These are phyloP conservation scores for Arrhamphus sclerolepis DNA, from an alignment of 2,797 vertebrate genomes.

Conservation along the genomic window DNA sequence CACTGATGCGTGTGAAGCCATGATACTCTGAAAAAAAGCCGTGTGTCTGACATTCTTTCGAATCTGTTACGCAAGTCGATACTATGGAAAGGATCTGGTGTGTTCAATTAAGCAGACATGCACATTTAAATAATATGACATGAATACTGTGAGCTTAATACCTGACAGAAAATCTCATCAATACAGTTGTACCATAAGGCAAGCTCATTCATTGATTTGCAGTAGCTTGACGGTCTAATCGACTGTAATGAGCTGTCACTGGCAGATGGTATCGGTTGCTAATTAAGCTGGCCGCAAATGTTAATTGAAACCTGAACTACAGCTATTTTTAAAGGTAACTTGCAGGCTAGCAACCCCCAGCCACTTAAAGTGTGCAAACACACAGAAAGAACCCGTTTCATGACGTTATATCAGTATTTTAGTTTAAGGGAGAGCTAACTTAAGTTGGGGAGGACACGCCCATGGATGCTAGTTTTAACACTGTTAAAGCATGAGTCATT, in stretches of 20 bases:
- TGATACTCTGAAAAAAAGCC: constrained; percentile 17
- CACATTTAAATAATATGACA: neutral
- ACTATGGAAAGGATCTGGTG: neutral
- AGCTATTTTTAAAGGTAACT: neutral
- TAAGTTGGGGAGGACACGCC: too few relatives aligned
- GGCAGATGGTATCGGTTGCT: neutral
- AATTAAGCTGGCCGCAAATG: neutral
- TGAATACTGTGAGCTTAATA: neutral
- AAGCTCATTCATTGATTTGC: constrained; percentile 1
- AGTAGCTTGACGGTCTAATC: neutral
- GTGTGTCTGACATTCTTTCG: neutral
- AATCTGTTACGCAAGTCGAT: neutral
- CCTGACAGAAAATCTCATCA: neutral
- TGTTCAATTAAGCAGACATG: neutral
- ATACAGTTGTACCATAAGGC: neutral
- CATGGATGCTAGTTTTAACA: too few relatives aligned
- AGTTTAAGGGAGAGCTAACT: too few relatives aligned
- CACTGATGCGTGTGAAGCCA: constrained; percentile 22
- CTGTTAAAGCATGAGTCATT: too few relatives aligned
- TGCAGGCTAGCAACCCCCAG: too few relatives aligned
- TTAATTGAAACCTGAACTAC: neutral
- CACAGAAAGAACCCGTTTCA: too few relatives aligned
- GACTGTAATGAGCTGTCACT: neutral
- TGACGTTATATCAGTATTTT: too few relatives aligned
- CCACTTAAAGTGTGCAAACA: too few relatives aligned